Percentiles rank a stretch among this genome's conserved stretches.
phyloP scores from a whole-genome alignment of 2,113 vertebrate species.

The Varanus salvator region DNA sequence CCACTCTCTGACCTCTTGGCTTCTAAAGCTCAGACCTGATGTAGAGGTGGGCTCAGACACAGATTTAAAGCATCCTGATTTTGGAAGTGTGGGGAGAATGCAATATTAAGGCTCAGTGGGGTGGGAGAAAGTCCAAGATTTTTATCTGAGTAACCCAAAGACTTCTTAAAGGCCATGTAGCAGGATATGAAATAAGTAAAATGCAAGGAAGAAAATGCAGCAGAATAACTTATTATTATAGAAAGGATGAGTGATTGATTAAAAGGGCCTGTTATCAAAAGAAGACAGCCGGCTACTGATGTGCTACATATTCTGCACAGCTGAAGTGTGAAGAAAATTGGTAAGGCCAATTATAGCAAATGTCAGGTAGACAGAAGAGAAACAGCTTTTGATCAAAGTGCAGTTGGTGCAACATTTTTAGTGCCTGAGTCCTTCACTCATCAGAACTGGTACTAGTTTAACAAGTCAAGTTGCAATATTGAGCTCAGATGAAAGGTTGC shows the following conservation, averaged over 20 bases:
- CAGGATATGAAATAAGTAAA: not conserved
- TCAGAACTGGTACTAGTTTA: slow-evolving; percentile 59
- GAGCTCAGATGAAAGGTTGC: slow-evolving; percentile 63
- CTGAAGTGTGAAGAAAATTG: slow-evolving; percentile 69
- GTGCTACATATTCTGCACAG: slow-evolving; percentile 63
- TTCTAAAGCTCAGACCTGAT: not conserved
- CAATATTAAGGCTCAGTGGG: not conserved
- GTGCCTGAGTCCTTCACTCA: slow-evolving; percentile 59
- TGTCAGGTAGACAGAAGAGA: slow-evolving; percentile 66
- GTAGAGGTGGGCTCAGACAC: not conserved
- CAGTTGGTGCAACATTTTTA: slow-evolving; percentile 61
- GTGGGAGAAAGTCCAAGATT: not conserved
- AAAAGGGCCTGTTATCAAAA: slow-evolving; percentile 73
- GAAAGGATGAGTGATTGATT: slow-evolving; percentile 73
- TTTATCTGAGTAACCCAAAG: not conserved
- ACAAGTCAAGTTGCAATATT: slow-evolving; percentile 36
- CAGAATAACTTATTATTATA: slow-evolving; percentile 68
- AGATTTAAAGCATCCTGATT: not conserved
- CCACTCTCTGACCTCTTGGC: not conserved
- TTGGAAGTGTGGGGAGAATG: not conserved
- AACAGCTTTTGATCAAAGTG: slow-evolving; percentile 69
- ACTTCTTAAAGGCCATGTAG: not conserved
- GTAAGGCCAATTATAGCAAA: slow-evolving; percentile 68
- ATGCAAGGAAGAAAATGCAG: slow-evolving; percentile 62
- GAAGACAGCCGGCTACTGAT: slow-evolving; percentile 70